These are phyloP conservation scores for Chesias legatella DNA, from an alignment of 2,888 invertebrate genomes.

Conservation along the genomic window DNA sequence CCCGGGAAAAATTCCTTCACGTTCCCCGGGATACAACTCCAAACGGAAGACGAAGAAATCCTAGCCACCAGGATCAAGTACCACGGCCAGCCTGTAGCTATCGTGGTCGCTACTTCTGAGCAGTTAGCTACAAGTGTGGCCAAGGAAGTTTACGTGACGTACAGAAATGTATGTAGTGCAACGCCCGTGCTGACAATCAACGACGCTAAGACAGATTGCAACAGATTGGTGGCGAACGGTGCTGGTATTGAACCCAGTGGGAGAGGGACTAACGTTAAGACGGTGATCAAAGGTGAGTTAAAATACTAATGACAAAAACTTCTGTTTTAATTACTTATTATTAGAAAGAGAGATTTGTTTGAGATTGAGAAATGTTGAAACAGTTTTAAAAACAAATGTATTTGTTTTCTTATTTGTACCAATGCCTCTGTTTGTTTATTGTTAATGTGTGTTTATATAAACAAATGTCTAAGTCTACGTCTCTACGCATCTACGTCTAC, in stretches of 20 bases:
- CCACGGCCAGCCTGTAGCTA: constrained; percentile 85
- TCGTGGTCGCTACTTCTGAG: constrained; percentile 82
- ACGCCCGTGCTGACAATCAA: constrained; percentile 60
- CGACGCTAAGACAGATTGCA: constrained; percentile 66
- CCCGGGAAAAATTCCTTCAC: constrained; percentile 83
- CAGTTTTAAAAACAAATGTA: too few species aligned
- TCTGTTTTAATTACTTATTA: too few species aligned
- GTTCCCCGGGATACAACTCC: constrained; percentile 48
- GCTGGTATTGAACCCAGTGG: constrained; percentile 45
- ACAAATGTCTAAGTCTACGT: too few species aligned
- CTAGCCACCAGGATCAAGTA: constrained; percentile 80
- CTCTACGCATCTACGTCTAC: too few species aligned
- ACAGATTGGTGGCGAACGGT: constrained; percentile 41
- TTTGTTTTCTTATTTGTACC: too few species aligned
- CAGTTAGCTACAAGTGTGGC: constrained; percentile 78
- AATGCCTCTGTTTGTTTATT: too few species aligned
- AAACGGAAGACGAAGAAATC: constrained; percentile 70
- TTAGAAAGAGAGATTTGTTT: too few species aligned
- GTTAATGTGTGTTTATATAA: too few species aligned
- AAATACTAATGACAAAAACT: too few species aligned
- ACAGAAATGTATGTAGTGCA: constrained; percentile 54
- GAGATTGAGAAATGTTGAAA: too few species aligned
- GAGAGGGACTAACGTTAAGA: constrained; percentile 53
- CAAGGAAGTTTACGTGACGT: constrained; percentile 77
- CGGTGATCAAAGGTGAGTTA: constrained; percentile 17